These are phyloP conservation scores for Apoderus coryli DNA, from an alignment of 2,888 invertebrate species.

Conservation along the genomic window DNA sequence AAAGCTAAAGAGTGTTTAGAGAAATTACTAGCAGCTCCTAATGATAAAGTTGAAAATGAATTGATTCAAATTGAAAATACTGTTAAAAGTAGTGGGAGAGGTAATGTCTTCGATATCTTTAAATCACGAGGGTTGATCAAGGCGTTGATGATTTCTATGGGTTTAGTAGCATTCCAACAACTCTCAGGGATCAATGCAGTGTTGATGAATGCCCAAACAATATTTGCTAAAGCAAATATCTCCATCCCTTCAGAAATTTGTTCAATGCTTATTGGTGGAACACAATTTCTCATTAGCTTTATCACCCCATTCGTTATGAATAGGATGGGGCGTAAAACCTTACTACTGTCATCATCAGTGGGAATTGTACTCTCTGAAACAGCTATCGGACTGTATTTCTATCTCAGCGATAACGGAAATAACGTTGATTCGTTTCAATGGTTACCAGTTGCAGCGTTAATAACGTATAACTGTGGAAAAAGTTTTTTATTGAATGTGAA, in stretches of 20 bases:
- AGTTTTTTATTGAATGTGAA: no score
- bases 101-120: conserved; percentile 23
- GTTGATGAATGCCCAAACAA: conserved; percentile 60
- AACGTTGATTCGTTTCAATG: conserved; percentile 37
- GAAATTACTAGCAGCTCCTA: conserved; percentile 49
- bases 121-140: conserved; percentile 54
- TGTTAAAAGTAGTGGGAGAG: conserved; percentile 13
- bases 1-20: conserved; percentile 50
- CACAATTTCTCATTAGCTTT: conserved; percentile 60
- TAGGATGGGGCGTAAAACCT: conserved; percentile 53
- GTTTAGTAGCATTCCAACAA: conserved; percentile 71
- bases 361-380: conserved; percentile 38
- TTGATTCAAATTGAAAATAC: conserved; percentile 29
- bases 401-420: conserved; percentile 31
- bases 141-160: conserved; percentile 59
- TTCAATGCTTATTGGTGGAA: conserved; percentile 62
- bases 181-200: conserved; percentile 70
- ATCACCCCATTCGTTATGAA: conserved; percentile 65
- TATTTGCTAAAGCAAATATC: conserved; percentile 54
- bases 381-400: conserved; percentile 35
- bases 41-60: conserved; percentile 46
- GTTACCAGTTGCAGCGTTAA: conserved; percentile 53
- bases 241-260: conserved; percentile 41
- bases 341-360: conserved; percentile 54
- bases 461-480: conserved; percentile 48